Evolutionary conservation across 2,113 vertebrate genomes (phyloP).

Genomic region (Cynocephalus volans): DNA sequence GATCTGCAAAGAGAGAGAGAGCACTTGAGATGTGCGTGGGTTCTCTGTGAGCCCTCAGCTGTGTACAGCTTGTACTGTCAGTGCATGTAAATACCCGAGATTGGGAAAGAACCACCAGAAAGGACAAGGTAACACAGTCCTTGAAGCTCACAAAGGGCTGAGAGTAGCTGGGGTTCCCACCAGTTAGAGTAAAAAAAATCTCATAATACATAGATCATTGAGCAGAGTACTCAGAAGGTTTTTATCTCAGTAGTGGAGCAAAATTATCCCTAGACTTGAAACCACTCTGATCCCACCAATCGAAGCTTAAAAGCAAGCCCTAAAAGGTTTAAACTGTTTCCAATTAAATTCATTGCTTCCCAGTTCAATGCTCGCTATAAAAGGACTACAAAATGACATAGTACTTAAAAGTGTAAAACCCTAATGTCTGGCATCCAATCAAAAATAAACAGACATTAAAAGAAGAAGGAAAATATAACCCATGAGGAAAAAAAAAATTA

Average conservation of each 20-base stretch:
- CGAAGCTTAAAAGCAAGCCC: neutral
- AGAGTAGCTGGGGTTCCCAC: neutral
- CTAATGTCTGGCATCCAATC: neutral
- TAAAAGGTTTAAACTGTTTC: neutral
- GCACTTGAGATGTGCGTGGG: neutral
- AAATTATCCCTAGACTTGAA: neutral
- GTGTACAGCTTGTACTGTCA: neutral
- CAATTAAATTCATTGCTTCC: neutral
- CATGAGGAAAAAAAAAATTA: neutral
- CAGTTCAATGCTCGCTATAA: neutral
- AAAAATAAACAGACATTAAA: conserved; percentile 28
- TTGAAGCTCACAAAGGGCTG: neutral
- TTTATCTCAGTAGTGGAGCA: neutral
- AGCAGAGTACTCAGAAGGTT: neutral
- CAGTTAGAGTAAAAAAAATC: neutral
- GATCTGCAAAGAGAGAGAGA: neutral
- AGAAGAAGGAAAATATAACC: neutral
- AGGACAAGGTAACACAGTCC: neutral
- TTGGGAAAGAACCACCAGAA: neutral
- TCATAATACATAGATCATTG: neutral
- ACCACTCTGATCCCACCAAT: neutral
- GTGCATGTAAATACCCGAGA: neutral
- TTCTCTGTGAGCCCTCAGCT: neutral
- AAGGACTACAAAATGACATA: neutral
- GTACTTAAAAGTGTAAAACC: neutral